Base-by-base conservation (phyloP, 2,888 invertebrate genomes). In the Tipula helvola region DNA sequence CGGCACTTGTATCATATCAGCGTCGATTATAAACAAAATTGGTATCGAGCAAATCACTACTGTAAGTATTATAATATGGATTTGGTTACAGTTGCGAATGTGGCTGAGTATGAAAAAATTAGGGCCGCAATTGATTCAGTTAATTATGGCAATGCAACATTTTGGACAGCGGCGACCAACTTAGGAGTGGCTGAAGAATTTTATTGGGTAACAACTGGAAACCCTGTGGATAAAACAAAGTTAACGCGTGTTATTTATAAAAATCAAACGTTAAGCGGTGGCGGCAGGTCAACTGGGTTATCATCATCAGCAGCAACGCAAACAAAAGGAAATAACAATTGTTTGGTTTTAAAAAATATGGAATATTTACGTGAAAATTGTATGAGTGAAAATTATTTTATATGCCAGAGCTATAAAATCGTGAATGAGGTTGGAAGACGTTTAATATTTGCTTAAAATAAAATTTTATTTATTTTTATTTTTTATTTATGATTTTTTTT, bases 51-150 rank as follows among this genome's bases (percentile, higher is more conserved):
- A 4, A 39, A 39, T 84, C 84, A 84, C 41, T 84, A 84, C 84
- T 84, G 84, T 84, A 84, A 84, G 41, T 84, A 84, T 41, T 84
- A 84, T 39, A 84, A 84, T 41, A 84, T 84, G 84, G 84, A 84
- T 84, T 41, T 84, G 41, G 84, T 84, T 84, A 84, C 84, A 41
- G 41, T 84, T 12, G n/a, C 12, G 13, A 39, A 84, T 39, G 84
- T 0, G 8, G 39, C 10, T 2, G 84, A 84, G 16, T 16, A 39
- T 3, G 41, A 13, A 7, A 13, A 39, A n/a, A 39, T 84, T 4
- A 84, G n/a, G 28, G 10, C 39, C 10, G 16, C n/a, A 3, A 84
- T 84, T 39, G 84, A 84, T 3, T 39, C 84, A 3, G 13, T 84
- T n/a, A 5, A 84, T 8, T 84, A 84, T 39, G 36, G 36, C 2